These are phyloP conservation scores for Carposina sasakii DNA, from an alignment of 1,140 invertebrate genomes.

Conservation along the genomic window DNA sequence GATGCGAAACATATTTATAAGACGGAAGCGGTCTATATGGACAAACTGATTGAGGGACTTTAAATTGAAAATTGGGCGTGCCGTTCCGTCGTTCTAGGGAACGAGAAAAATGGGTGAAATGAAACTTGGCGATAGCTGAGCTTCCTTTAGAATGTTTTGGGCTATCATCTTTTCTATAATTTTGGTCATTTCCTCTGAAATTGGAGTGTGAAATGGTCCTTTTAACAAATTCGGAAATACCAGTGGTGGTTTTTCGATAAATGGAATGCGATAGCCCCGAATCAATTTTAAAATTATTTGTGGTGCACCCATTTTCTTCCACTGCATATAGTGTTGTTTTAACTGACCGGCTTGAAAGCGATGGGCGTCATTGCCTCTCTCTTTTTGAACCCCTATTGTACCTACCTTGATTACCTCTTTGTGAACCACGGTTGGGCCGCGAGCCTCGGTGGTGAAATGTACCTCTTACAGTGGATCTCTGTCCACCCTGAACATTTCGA, in stretches of 20 bases:
- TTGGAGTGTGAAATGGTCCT: conserved; percentile 2
- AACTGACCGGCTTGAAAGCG: not conserved
- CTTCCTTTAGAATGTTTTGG: not conserved
- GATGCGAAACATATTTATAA: conserved; percentile 29
- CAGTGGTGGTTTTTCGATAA: not conserved
- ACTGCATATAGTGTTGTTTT: not conserved
- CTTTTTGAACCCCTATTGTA: not conserved
- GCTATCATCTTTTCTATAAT: not conserved
- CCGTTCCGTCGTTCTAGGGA: conserved; percentile 6
- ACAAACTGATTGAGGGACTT: conserved; percentile 26
- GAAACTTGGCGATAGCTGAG: conserved; percentile 5
- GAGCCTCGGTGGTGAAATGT: not conserved
- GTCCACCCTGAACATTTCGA: not conserved
- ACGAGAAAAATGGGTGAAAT: conserved; percentile 15
- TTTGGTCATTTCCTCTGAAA: conserved; percentile 15
- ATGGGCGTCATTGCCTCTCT: not conserved
- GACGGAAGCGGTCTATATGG: conserved; percentile 20
- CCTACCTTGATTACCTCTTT: not conserved
- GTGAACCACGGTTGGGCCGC: not conserved
- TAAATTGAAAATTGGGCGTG: conserved; percentile 31
- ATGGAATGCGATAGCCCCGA: not conserved
- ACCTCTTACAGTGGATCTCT: no score
- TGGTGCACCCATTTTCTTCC: conserved; percentile 8
- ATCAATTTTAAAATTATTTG: conserved; percentile 6
- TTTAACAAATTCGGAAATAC: not conserved